These are phyloP conservation scores for Emmelina monodactyla DNA, from an alignment of 2,888 invertebrate genomes.

Conservation along the genomic window DNA sequence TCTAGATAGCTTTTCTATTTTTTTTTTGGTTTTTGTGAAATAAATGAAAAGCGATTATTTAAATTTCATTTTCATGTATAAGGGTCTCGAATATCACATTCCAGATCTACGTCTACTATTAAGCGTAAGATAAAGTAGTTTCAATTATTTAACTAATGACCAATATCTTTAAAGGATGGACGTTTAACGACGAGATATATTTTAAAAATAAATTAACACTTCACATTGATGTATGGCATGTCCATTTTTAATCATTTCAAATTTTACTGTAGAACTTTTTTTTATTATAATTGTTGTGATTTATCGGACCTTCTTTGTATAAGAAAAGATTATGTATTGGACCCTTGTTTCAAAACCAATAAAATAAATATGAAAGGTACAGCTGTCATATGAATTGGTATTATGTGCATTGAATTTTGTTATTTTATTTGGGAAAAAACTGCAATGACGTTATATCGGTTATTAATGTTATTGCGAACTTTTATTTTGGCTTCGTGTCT, in stretches of 20 bases:
- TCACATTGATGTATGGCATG: conserved; percentile 16
- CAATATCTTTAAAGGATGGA: too few relatives aligned
- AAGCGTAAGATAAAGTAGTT: too few relatives aligned
- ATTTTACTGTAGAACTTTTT: conserved; percentile 43
- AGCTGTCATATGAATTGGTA: conserved; percentile 29
- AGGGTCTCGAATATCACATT: too few relatives aligned
- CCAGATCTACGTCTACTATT: too few relatives aligned
- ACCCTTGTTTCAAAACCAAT: conserved; percentile 48
- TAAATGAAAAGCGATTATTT: too few relatives aligned
- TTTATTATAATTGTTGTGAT: conserved; percentile 52
- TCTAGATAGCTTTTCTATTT: too few relatives aligned
- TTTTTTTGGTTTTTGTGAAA: too few relatives aligned
- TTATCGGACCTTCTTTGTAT: conserved; percentile 44
- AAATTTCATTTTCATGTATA: too few relatives aligned
- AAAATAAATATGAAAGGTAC: conserved; percentile 35
- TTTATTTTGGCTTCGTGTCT: neutral
- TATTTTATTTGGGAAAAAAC: conserved; percentile 10
- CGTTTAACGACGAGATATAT: too few relatives aligned
- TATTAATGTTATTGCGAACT: neutral
- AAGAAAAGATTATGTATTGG: conserved; percentile 36
- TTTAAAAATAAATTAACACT: conserved; percentile 5
- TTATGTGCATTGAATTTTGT: conserved; percentile 14
- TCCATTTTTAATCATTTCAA: conserved; percentile 40
- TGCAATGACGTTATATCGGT: conserved; percentile 9
- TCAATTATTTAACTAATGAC: too few relatives aligned